Conservation (phyloP, 2,113 vertebrate genomes). For the Scytalopus superciliaris region DNA sequence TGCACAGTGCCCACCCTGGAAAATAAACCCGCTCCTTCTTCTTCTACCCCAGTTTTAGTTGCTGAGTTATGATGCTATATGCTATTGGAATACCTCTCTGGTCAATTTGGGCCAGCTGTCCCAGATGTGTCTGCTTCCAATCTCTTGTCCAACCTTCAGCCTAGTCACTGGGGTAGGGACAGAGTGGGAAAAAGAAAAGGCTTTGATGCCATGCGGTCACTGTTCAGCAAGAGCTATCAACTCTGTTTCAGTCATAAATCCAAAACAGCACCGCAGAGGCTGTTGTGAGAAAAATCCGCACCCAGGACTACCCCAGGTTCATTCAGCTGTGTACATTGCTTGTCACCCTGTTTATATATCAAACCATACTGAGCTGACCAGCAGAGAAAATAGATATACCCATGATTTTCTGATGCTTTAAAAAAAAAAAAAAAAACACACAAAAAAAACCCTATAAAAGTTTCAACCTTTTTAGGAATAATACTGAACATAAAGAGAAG, state of each 20-base stretch:
- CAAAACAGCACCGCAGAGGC: background rate
- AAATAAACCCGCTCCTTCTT: background rate
- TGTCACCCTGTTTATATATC: background rate
- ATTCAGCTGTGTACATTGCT: background rate
- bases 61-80: background rate
- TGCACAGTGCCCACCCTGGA: background rate
- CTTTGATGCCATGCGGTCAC: background rate
- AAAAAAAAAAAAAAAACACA: background rate
- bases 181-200: background rate
- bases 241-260: background rate
- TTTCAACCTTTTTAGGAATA: background rate
- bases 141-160: background rate
- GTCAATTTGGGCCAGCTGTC: background rate
- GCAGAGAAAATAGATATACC: background rate
- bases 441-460: background rate
- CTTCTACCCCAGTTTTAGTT: background rate
- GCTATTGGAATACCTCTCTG: background rate
- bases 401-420: background rate
- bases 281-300: background rate
- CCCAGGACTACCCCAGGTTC: background rate
- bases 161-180: fast-evolving
- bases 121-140: background rate
- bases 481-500: background rate
- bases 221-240: background rate
- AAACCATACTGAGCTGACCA: background rate